Evolutionary conservation across 2,113 vertebrate genomes (phyloP).

Genomic region (Malurus cyaneus): DNA sequence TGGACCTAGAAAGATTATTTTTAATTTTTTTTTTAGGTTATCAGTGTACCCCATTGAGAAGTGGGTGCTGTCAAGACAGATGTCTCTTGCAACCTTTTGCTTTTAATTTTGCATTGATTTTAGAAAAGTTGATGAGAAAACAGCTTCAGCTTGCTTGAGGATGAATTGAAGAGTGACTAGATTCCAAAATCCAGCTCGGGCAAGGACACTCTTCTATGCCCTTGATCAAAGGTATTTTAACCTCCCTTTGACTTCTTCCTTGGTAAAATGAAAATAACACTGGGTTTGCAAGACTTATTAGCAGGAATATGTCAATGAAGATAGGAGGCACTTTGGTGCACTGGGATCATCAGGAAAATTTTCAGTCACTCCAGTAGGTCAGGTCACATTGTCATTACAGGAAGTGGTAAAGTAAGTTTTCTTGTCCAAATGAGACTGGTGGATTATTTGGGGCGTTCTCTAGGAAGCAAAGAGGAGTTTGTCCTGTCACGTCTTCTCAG

Average conservation of each 20-base stretch:
- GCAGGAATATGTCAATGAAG: background rate
- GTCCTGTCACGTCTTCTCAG: background rate
- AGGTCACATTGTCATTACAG: background rate
- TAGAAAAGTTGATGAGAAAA: background rate
- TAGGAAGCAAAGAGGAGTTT: background rate
- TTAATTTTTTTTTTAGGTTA: background rate
- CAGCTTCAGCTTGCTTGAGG: background rate
- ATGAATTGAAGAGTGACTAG: background rate
- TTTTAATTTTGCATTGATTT: background rate
- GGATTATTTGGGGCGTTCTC: background rate
- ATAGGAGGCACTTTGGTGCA: background rate
- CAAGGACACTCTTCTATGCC: background rate
- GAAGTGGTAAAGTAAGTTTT: background rate
- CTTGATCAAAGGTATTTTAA: background rate
- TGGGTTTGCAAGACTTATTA: background rate
- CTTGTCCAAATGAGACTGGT: accelerated
- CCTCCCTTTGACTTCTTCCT: background rate
- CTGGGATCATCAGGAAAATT: background rate
- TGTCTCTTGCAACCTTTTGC: background rate
- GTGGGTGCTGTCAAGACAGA: background rate
- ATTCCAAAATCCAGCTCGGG: background rate
- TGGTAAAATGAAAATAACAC: background rate
- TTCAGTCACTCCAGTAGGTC: background rate
- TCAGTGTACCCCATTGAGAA: background rate
- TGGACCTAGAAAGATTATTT: background rate